These are phyloP conservation scores for Thamnophis elegans DNA, from an alignment of 2,797 vertebrate genomes.

Conservation along the genomic window DNA sequence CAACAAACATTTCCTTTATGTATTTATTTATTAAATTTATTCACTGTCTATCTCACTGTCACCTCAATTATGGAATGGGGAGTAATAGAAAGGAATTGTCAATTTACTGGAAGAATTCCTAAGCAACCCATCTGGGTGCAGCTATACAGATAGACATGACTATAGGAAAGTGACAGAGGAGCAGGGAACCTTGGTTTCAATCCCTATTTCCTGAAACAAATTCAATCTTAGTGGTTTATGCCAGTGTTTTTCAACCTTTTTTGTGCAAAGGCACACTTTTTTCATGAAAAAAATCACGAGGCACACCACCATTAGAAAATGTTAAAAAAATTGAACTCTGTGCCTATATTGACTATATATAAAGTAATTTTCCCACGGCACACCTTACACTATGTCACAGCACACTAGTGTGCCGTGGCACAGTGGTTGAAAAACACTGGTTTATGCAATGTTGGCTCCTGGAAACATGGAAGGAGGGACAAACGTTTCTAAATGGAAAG, in stretches of 20 bases:
- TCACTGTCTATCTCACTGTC: neutral
- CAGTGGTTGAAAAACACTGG: too few relatives aligned
- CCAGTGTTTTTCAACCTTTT: too few relatives aligned
- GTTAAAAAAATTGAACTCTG: too few relatives aligned
- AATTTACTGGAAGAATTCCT: neutral
- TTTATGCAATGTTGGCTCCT: neutral
- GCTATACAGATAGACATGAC: neutral
- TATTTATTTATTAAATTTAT: neutral
- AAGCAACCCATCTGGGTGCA: neutral
- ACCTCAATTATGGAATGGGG: neutral
- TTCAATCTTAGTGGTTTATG: neutral
- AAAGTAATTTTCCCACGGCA: too few relatives aligned
- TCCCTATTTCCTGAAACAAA: neutral
- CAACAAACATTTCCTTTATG: neutral
- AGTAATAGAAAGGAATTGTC: neutral
- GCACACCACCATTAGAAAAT: too few relatives aligned
- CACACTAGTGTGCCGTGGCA: too few relatives aligned
- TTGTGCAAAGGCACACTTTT: too few relatives aligned
- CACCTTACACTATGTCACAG: too few relatives aligned
- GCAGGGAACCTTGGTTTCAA: neutral
- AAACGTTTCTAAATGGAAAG: neutral
- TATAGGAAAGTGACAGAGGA: neutral
- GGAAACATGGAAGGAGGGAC: neutral
- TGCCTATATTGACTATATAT: too few relatives aligned
- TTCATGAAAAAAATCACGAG: too few relatives aligned